Percentiles rank a stretch among this genome's conserved stretches.
Evolutionary conservation across 2,797 vertebrate species (phyloP).

Genomic region (Syncerus caffer): DNA sequence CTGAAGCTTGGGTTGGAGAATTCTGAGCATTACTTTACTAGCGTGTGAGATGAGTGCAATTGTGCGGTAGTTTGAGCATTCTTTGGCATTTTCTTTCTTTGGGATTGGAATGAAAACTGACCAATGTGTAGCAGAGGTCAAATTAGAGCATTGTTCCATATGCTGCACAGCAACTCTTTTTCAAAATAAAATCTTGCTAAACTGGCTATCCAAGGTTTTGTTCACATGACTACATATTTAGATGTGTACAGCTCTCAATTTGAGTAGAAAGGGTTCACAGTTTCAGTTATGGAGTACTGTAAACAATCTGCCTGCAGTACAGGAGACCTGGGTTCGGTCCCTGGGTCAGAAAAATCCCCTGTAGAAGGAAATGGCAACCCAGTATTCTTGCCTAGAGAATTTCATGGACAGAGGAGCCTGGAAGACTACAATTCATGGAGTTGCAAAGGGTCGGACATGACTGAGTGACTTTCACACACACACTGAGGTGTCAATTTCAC

Average conservation of each 20-base stretch:
- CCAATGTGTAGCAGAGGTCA: not conserved
- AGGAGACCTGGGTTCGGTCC: not conserved
- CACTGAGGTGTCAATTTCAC: too few relatives aligned
- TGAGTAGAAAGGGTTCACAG: not conserved
- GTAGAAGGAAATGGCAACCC: not conserved
- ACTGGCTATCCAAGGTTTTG: not conserved
- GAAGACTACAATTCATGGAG: not conserved
- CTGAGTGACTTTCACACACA: not conserved
- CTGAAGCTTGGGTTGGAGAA: too few relatives aligned
- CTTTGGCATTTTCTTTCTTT: too few relatives aligned
- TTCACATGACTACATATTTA: not conserved
- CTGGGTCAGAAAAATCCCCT: not conserved
- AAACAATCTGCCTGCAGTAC: not conserved
- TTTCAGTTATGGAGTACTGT: not conserved
- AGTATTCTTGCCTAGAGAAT: not conserved
- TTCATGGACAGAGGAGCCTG: not conserved
- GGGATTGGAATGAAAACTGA: too few relatives aligned
- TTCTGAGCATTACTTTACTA: too few relatives aligned
- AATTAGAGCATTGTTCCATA: not conserved
- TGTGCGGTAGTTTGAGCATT: too few relatives aligned
- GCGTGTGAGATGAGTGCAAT: too few relatives aligned
- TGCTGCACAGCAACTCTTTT: not conserved
- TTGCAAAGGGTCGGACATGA: not conserved
- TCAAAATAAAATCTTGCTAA: not conserved
- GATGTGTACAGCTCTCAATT: not conserved